Percentiles rank a stretch among this genome's conserved stretches.
Conservation (phyloP, 2,888 invertebrate species). For the Pammene fasciana region DNA sequence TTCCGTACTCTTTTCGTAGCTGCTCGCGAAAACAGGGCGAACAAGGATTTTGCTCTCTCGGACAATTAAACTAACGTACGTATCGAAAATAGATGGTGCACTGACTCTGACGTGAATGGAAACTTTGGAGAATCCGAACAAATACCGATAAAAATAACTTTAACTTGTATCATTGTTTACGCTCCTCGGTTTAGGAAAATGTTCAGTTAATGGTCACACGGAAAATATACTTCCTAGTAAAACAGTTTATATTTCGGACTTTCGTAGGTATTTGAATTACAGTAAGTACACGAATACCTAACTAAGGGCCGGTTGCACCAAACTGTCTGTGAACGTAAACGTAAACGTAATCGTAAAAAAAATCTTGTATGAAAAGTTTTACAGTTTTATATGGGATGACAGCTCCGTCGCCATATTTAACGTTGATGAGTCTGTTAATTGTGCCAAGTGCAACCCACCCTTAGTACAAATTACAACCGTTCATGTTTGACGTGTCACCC, state of each 20-base stretch:
- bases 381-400: too few species aligned
- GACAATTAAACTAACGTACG: constrained; percentile 50
- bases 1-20: constrained; percentile 31
- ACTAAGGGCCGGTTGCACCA: too few species aligned
- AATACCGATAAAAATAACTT: constrained; percentile 28
- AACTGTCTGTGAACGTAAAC: too few species aligned
- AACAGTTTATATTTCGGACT: not conserved
- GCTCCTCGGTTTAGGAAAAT: not conserved
- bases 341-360: too few species aligned
- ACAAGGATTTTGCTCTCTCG: constrained; percentile 43
- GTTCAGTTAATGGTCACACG: not conserved
- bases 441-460: too few species aligned
- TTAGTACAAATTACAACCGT: too few species aligned
- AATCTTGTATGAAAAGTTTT: too few species aligned
- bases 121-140: constrained; percentile 31
- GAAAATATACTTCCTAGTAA: not conserved
- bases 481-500: too few species aligned
- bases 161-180: constrained; percentile 20
- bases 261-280: not conserved
- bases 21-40: constrained; percentile 31
- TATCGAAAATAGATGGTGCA: constrained; percentile 36
- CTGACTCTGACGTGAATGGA: constrained; percentile 19
- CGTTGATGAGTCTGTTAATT: too few species aligned
- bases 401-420: too few species aligned
- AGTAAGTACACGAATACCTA: not conserved